Conservation (phyloP, 1,140 invertebrate species). For the Mizuhopecten yessoensis region DNA sequence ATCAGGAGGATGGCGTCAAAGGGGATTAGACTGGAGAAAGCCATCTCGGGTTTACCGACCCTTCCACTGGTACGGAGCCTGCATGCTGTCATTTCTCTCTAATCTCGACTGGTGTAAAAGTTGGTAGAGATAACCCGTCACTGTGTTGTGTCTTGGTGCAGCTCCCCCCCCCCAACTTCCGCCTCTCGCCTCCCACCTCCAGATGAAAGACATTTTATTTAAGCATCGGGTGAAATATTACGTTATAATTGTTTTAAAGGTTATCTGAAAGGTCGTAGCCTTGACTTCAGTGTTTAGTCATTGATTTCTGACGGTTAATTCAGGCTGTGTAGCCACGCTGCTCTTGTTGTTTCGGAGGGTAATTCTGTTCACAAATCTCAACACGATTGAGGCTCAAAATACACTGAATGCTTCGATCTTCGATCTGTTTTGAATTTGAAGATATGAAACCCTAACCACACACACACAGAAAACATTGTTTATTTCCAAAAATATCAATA, state of each 20-base stretch:
- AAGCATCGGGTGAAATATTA: neutral
- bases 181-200: neutral
- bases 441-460: no score
- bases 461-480: no score
- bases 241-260: neutral
- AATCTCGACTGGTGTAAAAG: neutral
- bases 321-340: neutral
- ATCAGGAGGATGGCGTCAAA: neutral
- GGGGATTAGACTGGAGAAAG: neutral
- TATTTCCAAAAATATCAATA: no score
- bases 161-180: neutral
- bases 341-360: neutral
- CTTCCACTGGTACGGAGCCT: neutral
- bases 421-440: no score
- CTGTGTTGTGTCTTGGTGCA: neutral
- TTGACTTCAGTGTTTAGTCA: neutral
- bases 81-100: neutral
- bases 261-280: neutral
- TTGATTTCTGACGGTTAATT: slow-evolving; percentile 9
- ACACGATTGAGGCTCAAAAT: neutral
- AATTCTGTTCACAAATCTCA: neutral
- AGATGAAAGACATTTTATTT: neutral
- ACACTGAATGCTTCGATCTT: neutral
- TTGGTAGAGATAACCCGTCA: neutral
- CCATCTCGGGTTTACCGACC: neutral